Percentiles rank a stretch among this genome's conserved stretches.
phyloP scores from a whole-genome alignment of 2,113 vertebrate genomes.

The Accipiter cooperii region DNA sequence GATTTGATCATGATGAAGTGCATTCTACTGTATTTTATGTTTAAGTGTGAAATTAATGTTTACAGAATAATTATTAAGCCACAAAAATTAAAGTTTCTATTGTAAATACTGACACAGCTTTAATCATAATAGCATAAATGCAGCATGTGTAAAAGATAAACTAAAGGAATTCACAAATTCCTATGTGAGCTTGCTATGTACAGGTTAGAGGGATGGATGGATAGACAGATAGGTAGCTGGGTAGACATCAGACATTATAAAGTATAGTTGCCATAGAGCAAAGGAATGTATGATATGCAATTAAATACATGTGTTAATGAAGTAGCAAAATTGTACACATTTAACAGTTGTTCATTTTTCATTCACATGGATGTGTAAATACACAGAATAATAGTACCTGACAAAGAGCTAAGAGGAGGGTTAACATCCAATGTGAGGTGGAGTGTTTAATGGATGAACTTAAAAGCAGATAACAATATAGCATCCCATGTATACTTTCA shows the following conservation, averaged over 20 bases:
- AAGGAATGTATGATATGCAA: background rate
- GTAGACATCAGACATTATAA: background rate
- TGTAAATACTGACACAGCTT: background rate
- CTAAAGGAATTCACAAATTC: background rate
- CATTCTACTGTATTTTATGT: background rate
- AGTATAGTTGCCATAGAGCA: background rate
- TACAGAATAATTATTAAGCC: background rate
- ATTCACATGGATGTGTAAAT: background rate
- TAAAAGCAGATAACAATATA: slow-evolving; percentile 74
- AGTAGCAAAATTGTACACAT: background rate
- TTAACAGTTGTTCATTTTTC: background rate
- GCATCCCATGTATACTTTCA: slow-evolving; percentile 69
- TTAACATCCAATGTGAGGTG: slow-evolving; percentile 59
- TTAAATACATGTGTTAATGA: background rate
- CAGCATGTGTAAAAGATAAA: background rate
- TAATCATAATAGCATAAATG: background rate
- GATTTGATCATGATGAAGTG: background rate
- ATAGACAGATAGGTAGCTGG: background rate
- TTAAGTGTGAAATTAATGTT: background rate
- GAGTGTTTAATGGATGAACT: slow-evolving; percentile 71
- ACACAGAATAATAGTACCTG: slow-evolving; percentile 35
- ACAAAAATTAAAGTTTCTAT: background rate
- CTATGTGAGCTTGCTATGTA: background rate
- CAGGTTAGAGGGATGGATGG: background rate
- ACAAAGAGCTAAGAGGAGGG: slow-evolving; percentile 24